phyloP scores from a whole-genome alignment of 2,797 vertebrate species.

The Gouania willdenowi region DNA sequence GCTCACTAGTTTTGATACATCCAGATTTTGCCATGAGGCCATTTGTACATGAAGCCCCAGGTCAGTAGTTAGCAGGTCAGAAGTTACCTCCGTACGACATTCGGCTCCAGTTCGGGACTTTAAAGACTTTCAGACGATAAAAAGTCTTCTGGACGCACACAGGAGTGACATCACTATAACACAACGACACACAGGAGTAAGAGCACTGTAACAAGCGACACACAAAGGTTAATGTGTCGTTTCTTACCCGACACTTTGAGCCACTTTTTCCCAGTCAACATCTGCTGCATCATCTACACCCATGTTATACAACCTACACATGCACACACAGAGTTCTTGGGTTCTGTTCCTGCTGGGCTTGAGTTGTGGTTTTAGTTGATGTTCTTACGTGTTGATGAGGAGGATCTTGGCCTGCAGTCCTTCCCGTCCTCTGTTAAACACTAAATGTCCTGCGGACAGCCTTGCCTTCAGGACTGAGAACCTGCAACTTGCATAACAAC shows the following conservation, averaged over 20 bases:
- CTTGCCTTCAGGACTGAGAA: slow-evolving; percentile 36
- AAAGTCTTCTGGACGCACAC: slow-evolving; percentile 70
- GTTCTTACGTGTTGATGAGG: slow-evolving; percentile 64
- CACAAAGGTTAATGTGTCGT: not conserved
- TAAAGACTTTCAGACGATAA: slow-evolving; percentile 73
- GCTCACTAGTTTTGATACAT: no score
- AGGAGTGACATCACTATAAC: slow-evolving; percentile 70
- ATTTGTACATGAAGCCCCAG: no score
- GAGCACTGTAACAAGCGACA: not conserved
- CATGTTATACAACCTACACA: slow-evolving; percentile 74
- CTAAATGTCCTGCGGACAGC: slow-evolving; percentile 8
- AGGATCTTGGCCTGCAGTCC: slow-evolving; percentile 41
- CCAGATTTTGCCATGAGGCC: no score
- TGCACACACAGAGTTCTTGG: not conserved
- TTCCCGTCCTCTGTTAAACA: not conserved
- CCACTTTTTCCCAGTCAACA: slow-evolving; percentile 82
- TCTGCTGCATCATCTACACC: slow-evolving; percentile 71
- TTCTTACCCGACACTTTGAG: slow-evolving; percentile 76
- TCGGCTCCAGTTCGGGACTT: slow-evolving; percentile 76
- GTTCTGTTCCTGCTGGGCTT: no score
- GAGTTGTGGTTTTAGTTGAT: not conserved
- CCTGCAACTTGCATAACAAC: slow-evolving; percentile 48
- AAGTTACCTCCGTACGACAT: slow-evolving; percentile 80
- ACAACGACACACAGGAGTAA: not conserved
- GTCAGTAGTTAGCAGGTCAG: no score